Evolutionary conservation across 2,113 vertebrate species (phyloP).

Genomic region (Taxidea taxus): DNA sequence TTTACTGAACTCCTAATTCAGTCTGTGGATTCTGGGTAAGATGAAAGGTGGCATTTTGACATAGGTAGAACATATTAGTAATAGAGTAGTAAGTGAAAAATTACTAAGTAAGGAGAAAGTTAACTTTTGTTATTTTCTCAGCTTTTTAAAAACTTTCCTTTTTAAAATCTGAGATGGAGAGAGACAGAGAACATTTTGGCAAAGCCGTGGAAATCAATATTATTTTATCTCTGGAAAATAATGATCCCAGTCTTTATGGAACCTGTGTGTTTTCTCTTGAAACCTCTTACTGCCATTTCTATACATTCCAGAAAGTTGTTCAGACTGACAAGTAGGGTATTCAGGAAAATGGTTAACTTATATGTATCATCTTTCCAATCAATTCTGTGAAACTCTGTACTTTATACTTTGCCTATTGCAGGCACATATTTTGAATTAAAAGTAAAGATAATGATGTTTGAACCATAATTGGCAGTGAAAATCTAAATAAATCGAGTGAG

Average conservation of each 20-base stretch:
- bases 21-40: background rate
- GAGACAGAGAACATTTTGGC: background rate
- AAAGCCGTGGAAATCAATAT: conserved; percentile 32
- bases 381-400: background rate
- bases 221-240: conserved; percentile 41
- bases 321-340: background rate
- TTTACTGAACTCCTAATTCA: background rate
- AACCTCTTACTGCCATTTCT: background rate
- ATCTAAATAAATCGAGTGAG: background rate
- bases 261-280: background rate
- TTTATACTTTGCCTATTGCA: background rate
- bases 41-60: background rate
- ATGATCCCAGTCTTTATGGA: background rate
- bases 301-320: background rate
- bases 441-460: background rate
- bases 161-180: background rate
- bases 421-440: background rate
- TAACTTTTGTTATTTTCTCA: conserved; percentile 3
- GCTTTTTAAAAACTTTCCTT: background rate
- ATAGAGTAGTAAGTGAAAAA: background rate
- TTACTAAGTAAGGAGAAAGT: background rate
- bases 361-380: background rate
- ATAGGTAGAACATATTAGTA: background rate
- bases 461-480: background rate
- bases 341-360: background rate